Percentiles rank a stretch among this genome's conserved stretches.
Conservation (phyloP, 2,113 vertebrate genomes). For the Cavia porcellus region DNA sequence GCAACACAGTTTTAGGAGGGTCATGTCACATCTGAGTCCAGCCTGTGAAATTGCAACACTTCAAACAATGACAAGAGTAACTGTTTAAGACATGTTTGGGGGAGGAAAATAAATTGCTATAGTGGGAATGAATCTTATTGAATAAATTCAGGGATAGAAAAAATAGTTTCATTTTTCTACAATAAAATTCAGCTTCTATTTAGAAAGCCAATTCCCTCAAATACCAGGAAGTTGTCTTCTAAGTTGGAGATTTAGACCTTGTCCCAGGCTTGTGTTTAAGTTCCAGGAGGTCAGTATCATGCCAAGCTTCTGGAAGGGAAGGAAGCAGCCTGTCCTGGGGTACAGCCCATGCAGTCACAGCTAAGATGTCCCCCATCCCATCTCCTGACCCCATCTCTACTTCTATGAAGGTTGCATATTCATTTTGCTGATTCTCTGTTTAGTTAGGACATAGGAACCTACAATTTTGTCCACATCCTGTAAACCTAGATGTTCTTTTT, state of each 20-base stretch:
- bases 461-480: neutral
- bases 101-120: conserved; percentile 42
- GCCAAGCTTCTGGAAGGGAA: neutral
- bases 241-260: neutral
- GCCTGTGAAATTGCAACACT: neutral
- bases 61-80: conserved; percentile 65
- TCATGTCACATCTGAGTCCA: conserved; percentile 30
- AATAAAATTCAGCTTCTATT: conserved; percentile 29
- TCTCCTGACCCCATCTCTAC: neutral
- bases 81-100: conserved; percentile 60
- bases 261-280: neutral
- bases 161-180: conserved; percentile 42
- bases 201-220: neutral
- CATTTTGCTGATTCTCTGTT: neutral
- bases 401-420: neutral
- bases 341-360: neutral
- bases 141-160: conserved; percentile 33
- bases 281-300: neutral
- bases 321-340: neutral
- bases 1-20: conserved; percentile 11
- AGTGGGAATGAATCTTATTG: neutral
- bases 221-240: neutral
- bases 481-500: neutral
- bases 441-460: neutral
- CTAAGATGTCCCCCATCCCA: neutral